Percentiles rank a stretch among this genome's conserved stretches.
phyloP scores from a whole-genome alignment of 2,797 vertebrate genomes.

The Halcyon smyrnensis region DNA sequence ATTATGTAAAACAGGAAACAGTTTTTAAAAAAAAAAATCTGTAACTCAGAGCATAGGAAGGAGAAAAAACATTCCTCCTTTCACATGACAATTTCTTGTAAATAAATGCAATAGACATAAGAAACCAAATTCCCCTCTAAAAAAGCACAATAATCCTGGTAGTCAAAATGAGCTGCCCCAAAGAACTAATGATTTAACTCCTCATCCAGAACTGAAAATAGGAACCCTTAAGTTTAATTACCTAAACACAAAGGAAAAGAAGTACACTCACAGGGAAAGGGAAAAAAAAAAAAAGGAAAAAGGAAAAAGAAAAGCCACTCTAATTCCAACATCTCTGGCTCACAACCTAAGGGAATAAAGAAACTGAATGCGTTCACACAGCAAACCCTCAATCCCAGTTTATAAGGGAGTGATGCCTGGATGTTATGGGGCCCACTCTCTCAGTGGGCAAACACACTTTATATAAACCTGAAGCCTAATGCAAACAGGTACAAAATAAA shows the following conservation, averaged over 20 bases:
- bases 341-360: not conserved
- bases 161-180: not conserved
- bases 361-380: fast-evolving
- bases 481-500: not conserved
- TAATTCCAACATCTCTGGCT: not conserved
- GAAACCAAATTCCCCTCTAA: not conserved
- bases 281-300: not conserved
- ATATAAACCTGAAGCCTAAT: not conserved
- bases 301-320: not conserved
- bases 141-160: not conserved
- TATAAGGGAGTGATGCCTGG: not conserved
- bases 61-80: not conserved
- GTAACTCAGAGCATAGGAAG: not conserved
- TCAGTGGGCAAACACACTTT: fast-evolving
- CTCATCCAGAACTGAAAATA: not conserved
- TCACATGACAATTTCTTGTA: not conserved
- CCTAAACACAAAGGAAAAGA: not conserved
- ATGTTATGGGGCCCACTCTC: not conserved
- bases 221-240: not conserved
- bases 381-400: not conserved
- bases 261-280: not conserved
- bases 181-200: not conserved
- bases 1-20: not conserved
- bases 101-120: not conserved
- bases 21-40: not conserved